Percentiles rank a stretch among this genome's conserved stretches.
These are phyloP conservation scores for Drosophila murphyi DNA, from an alignment of 1,140 invertebrate genomes.

Conservation along the genomic window DNA sequence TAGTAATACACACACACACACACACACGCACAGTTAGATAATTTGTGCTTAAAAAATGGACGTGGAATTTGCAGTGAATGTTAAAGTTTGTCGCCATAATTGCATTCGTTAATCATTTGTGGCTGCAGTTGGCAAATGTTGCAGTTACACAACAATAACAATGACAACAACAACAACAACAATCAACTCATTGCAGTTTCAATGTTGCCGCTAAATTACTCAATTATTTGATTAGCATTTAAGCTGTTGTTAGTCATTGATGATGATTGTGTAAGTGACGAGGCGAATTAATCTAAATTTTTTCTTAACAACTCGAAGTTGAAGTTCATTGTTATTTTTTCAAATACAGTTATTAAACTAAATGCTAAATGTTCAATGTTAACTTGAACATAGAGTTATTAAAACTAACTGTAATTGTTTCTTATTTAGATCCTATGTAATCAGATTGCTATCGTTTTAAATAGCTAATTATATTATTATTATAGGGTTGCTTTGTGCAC, in stretches of 20 bases:
- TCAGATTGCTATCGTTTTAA: too few species aligned
- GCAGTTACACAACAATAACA: slow-evolving; percentile 3
- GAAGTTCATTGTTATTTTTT: too few species aligned
- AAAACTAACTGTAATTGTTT: too few species aligned
- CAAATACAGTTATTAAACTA: too few species aligned
- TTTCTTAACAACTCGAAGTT: too few species aligned
- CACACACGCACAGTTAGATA: neutral
- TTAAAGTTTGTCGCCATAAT: slow-evolving; percentile 21
- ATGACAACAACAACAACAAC: neutral
- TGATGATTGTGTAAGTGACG: neutral
- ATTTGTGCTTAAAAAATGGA: slow-evolving; percentile 13
- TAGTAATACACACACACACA: slow-evolving; percentile 2
- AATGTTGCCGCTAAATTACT: slow-evolving; percentile 28
- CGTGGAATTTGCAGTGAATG: neutral
- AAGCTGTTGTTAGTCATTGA: neutral
- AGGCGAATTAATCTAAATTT: too few species aligned
- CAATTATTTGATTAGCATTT: slow-evolving; percentile 24
- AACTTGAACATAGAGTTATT: too few species aligned
- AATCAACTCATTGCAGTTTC: neutral
- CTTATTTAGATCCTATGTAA: too few species aligned
- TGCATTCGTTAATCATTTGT: slow-evolving; percentile 4
- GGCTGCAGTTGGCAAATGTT: neutral
- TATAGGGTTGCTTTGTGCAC: too few species aligned
- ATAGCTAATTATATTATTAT: too few species aligned
- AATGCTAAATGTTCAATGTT: too few species aligned